A percentile compares a stretch with the other conserved stretches of the same genome.
phyloP scores from a whole-genome alignment of 2,888 invertebrate genomes.

The Meteorus colon region DNA sequence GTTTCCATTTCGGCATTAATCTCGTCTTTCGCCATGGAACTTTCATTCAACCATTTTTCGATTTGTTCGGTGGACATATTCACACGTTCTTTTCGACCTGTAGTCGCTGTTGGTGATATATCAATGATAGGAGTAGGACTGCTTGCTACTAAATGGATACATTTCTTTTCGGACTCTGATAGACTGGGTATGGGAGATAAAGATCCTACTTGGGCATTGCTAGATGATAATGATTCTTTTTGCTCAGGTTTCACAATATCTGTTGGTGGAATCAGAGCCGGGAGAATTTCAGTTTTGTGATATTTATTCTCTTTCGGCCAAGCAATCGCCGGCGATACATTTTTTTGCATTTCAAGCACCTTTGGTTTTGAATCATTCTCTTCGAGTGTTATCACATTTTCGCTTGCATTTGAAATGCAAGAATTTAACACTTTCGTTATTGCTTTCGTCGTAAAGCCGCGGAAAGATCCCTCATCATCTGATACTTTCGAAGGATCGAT shows the following conservation, averaged over 20 bases:
- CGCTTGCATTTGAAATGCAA: slow-evolving; percentile 59
- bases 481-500: slow-evolving; percentile 64
- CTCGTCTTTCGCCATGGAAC: slow-evolving; percentile 74
- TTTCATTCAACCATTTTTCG: slow-evolving; percentile 79
- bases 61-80: slow-evolving; percentile 83
- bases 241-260: slow-evolving; percentile 16
- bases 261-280: slow-evolving; percentile 11
- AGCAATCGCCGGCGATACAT: slow-evolving; percentile 38
- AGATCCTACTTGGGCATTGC: slow-evolving; percentile 22
- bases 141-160: slow-evolving; percentile 49
- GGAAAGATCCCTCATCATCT: slow-evolving; percentile 74
- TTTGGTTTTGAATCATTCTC: slow-evolving; percentile 51
- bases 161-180: slow-evolving; percentile 52
- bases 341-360: slow-evolving; percentile 44
- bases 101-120: slow-evolving; percentile 64
- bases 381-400: slow-evolving; percentile 58
- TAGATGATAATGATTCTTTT: slow-evolving; percentile 28
- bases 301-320: slow-evolving; percentile 37
- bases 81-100: slow-evolving; percentile 77
- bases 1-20: slow-evolving; percentile 68
- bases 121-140: slow-evolving; percentile 57
- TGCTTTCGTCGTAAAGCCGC: slow-evolving; percentile 70
- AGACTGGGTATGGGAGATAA: slow-evolving; percentile 27
- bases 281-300: background rate
- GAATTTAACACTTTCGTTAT: slow-evolving; percentile 64